phyloP scores from a whole-genome alignment of 2,797 vertebrate species.

The Cottoperca gobio region DNA sequence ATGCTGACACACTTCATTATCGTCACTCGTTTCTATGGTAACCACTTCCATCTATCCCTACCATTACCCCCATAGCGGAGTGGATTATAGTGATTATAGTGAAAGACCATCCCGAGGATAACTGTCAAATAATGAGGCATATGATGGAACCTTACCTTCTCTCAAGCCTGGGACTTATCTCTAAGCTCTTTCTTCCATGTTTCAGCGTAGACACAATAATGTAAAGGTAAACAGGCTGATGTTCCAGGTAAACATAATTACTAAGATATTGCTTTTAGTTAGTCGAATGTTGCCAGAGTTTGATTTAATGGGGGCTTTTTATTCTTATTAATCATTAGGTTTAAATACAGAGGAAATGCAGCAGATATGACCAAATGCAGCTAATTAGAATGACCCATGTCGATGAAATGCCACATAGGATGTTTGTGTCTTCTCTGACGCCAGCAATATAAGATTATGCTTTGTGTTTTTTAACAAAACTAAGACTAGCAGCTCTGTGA shows the following conservation, averaged over 20 bases:
- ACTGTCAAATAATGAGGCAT: constrained; percentile 71
- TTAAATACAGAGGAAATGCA: background rate
- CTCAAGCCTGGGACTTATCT: constrained; percentile 32
- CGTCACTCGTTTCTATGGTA: constrained; percentile 71
- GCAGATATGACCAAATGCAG: background rate
- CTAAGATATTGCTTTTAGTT: constrained; percentile 8
- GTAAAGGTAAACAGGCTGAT: constrained; percentile 7
- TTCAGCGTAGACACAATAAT: background rate
- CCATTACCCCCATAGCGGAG: constrained; percentile 58
- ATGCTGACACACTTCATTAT: constrained; percentile 73
- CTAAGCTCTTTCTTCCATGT: constrained; percentile 6
- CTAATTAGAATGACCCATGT: background rate
- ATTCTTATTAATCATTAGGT: background rate
- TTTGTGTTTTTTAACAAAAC: background rate
- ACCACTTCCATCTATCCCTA: constrained; percentile 61
- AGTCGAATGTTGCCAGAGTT: background rate
- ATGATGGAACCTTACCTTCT: constrained; percentile 47
- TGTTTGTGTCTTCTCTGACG: background rate
- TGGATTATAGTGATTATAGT: constrained; percentile 74
- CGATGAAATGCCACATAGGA: background rate
- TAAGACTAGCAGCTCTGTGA: too few species aligned
- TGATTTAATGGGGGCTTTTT: background rate
- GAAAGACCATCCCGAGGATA: constrained; percentile 63
- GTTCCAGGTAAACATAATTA: constrained; percentile 23
- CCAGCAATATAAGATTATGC: background rate